Evolutionary conservation across 2,888 invertebrate species (phyloP).

Genomic region (Lysandra bellargus): DNA sequence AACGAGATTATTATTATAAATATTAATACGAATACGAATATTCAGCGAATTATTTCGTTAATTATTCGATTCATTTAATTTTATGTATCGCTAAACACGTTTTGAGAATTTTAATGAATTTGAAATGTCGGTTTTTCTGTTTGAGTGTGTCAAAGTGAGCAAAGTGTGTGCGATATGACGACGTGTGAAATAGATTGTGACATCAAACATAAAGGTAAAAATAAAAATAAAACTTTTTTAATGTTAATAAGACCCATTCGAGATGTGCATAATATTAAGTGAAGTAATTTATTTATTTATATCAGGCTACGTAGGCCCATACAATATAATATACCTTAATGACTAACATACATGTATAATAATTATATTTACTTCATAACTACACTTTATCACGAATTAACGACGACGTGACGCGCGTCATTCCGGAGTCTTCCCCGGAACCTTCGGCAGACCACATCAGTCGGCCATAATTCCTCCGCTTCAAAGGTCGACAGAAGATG

Average conservation of each 20-base stretch:
- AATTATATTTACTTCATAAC: too few species aligned
- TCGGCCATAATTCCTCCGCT: too few species aligned
- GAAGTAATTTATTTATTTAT: neutral
- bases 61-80: neutral
- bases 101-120: neutral
- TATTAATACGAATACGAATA: neutral
- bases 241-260: neutral
- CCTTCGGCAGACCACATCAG: too few species aligned
- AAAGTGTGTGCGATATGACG: neutral
- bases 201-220: neutral
- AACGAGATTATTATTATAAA: neutral
- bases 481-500: too few species aligned
- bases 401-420: too few species aligned
- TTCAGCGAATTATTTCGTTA: neutral
- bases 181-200: neutral
- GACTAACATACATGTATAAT: too few species aligned
- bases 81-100: constrained; percentile 1
- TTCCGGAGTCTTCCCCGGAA: too few species aligned
- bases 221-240: neutral
- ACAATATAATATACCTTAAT: too few species aligned
- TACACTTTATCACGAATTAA: too few species aligned
- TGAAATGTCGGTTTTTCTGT: neutral
- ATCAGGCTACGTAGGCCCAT: too few species aligned
- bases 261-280: neutral
- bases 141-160: neutral